Base-by-base conservation (phyloP, 2,888 invertebrate genomes). In the Polyommatus iphigenia region DNA sequence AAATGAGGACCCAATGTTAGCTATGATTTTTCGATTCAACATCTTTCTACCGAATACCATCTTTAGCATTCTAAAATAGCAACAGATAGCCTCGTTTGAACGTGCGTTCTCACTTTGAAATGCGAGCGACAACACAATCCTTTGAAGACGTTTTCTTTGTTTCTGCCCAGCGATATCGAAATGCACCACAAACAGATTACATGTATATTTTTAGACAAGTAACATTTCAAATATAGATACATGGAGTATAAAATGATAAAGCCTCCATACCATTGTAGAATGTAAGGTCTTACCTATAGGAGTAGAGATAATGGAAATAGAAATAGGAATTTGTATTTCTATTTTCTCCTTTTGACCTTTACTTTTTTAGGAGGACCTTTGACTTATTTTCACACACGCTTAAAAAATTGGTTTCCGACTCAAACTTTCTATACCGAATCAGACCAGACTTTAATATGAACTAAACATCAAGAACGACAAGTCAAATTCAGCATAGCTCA, bases 141-240 rank as follows among this genome's bases (percentile, higher is more conserved):
- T 67, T 67, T 67, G 67, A 67, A 67, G 67, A 67, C 29, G 67
- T 67, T 67, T 67, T 67, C 67, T 67, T 67, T 67, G 67, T 67
- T 67, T 67, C 15, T 67, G 67, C 67, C 29, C 67, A 18, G 29
- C 32, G 29, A 18, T 15, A 67, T 29, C 67, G 67, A 67, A 67
- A 32, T 32, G 29, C 67, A 67, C 6, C 67, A 67, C 67, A 32
- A 67, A 67, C 32, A 32, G 29, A 67, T 24, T 67, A 29, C 29
- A 67, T 29, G 67, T 75, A 20, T 24, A 75, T 75, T 41, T 75
- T 75, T 50, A 50, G 50, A 75, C 20, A 18, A 54, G 54, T 54
- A 18, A 54, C 18, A 24, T 24, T 73, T 41, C 46, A 75, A 50
- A 6, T 5, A 29, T 67, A 13, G 24, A 13, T 13, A n/a, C 72